Evolutionary conservation across 2,797 vertebrate genomes (phyloP).

Genomic region (Borostomias antarcticus): DNA sequence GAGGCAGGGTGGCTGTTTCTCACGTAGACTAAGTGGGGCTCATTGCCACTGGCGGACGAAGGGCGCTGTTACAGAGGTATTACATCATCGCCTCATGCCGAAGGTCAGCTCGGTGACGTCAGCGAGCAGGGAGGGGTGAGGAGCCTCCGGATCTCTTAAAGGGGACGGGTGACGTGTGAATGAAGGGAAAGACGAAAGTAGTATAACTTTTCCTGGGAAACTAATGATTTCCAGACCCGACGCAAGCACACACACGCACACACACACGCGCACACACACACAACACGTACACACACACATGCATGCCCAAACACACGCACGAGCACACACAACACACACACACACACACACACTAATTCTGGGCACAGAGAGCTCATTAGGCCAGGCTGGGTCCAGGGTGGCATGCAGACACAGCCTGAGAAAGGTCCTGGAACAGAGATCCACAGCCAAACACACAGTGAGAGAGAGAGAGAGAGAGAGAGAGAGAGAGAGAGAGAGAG

Average conservation of each 20-base stretch:
- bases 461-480: not conserved
- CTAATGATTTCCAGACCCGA: constrained; percentile 68
- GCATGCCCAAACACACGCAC: too few relatives aligned
- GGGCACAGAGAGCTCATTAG: constrained; percentile 67
- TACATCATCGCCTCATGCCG: constrained; percentile 52
- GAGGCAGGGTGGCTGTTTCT: constrained; percentile 16
- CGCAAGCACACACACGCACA: too few relatives aligned
- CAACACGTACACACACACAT: too few relatives aligned
- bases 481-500: not conserved
- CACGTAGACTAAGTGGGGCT: constrained; percentile 1
- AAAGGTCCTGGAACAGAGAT: constrained; percentile 12
- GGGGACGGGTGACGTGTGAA: constrained; percentile 35
- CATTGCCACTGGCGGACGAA: constrained; percentile 43
- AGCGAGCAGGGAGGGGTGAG: constrained; percentile 40
- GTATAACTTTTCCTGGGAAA: constrained; percentile 47
- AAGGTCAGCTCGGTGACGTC: constrained; percentile 52
- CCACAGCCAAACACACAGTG: not conserved
- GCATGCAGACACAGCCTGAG: constrained; percentile 55
- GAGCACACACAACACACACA: too few relatives aligned
- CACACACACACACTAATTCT: too few relatives aligned
- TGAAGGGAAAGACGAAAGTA: constrained; percentile 36
- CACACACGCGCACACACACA: too few relatives aligned
- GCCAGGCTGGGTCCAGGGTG: constrained; percentile 56
- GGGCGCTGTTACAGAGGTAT: constrained; percentile 39
- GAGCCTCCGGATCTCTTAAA: constrained; percentile 29